Evolutionary conservation across 2,888 invertebrate genomes (phyloP), one percentile per base, ranked within the genome.

Genomic region (Cephus rjabovi): DNA sequence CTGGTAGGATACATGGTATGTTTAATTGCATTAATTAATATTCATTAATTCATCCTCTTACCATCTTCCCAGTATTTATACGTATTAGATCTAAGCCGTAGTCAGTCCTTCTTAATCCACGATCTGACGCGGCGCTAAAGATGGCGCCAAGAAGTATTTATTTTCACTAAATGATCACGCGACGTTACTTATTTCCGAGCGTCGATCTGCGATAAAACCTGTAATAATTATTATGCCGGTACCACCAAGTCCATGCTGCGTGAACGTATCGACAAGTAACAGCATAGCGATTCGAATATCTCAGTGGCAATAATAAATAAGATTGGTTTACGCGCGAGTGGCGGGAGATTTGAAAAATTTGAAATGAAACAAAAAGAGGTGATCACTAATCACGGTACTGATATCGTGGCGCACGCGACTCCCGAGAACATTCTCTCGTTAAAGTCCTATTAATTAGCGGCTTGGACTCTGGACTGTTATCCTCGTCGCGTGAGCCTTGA

Each of bases 1-100:
- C 56, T 56, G 9, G 23, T 56, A 56, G 78, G 77, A 83, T 83
- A 82, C 78, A 79, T 40, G 15, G 69, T 79, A 82, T 79, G 78
- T 82, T 83, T 85, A 84, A 85, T 84, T 84, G 82, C 82, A 74
- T 81, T 82, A 84, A 85, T 85, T 84, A 85, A 84, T 84, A 82
- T 40, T 74, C 77, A 40, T 56, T 23, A 23, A 23, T 56, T 56
- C 40, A 23, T 23, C 56, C 56, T 23, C 2, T 56, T 56, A 56
- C 56, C 23, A 56, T 56, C 56, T 56, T 56, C 56, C 56, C 2
- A 56, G 6, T 56, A 56, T 15, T 56, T 56, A 23, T 56, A 15
- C 23, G 23, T 9, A 23, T 23, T 23, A 56, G 9, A 56, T 56
- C 23, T 23, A 56, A 56, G 9, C 9, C 2, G 23, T 56, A 56